Conservation (phyloP, 2,113 vertebrate species). For the Nesogale talazaci region DNA sequence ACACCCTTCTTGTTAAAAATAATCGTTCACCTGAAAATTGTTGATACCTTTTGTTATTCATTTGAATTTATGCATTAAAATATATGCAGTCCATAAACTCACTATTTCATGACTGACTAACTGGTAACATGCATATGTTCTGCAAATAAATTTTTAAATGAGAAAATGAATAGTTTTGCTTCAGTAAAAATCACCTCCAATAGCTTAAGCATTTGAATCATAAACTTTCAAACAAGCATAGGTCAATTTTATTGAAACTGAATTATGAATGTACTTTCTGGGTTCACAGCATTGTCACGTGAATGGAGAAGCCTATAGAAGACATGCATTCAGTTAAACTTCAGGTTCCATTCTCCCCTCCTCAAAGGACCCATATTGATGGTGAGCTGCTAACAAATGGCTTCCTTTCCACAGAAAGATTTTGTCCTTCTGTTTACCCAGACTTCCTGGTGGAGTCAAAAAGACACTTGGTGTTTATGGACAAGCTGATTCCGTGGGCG, state of each 20-base stretch:
- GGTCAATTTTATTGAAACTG: conserved; percentile 54
- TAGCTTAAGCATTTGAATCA: conserved; percentile 67
- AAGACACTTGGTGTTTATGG: neutral
- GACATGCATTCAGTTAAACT: conserved; percentile 19
- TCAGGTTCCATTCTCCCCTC: neutral
- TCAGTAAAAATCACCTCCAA: conserved; percentile 57
- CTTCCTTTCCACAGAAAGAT: neutral
- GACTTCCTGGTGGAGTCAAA: neutral
- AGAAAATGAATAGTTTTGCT: conserved; percentile 65
- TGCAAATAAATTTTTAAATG: conserved; percentile 83
- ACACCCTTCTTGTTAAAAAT: conserved; percentile 37
- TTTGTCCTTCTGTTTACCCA: neutral
- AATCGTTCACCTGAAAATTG: conserved; percentile 65
- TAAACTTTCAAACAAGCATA: conserved; percentile 65
- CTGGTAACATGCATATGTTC: conserved; percentile 68
- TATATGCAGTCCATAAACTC: conserved; percentile 72
- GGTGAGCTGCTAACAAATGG: neutral
- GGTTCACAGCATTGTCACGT: neutral
- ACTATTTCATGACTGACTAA: conserved; percentile 75
- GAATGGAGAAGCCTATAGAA: neutral
- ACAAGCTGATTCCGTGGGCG: neutral
- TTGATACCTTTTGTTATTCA: conserved; percentile 51
- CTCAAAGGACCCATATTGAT: accelerated
- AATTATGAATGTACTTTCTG: conserved; percentile 22
- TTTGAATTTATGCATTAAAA: conserved; percentile 75